Evolutionary conservation across 2,888 invertebrate species (phyloP).

Genomic region (Holacanthella duospinosa): DNA sequence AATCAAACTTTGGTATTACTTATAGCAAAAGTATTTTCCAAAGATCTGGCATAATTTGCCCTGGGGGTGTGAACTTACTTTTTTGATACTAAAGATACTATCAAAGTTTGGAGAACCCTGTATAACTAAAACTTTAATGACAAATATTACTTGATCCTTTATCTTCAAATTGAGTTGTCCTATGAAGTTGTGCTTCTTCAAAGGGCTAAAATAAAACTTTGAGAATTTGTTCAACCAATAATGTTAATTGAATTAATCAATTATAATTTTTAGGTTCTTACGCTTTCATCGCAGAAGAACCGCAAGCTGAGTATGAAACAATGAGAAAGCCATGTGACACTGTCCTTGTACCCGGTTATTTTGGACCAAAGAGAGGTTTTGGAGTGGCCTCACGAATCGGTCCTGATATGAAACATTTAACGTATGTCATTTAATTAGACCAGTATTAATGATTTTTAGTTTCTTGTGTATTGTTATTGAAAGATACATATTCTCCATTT

Average conservation of each 20-base stretch:
- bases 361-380: slow-evolving; percentile 24
- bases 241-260: too few relatives aligned
- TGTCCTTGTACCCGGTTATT: slow-evolving; percentile 67
- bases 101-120: too few relatives aligned
- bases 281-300: slow-evolving; percentile 57
- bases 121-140: too few relatives aligned
- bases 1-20: background rate
- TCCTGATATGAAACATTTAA: slow-evolving; percentile 23
- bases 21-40: too few relatives aligned
- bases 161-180: too few relatives aligned
- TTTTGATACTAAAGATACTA: too few relatives aligned
- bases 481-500: slow-evolving; percentile 38
- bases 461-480: background rate
- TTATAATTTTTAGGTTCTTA: slow-evolving; percentile 59
- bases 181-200: too few relatives aligned
- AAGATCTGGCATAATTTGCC: too few relatives aligned
- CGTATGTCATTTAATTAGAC: slow-evolving; percentile 14
- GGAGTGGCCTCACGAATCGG: slow-evolving; percentile 26
- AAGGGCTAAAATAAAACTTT: too few relatives aligned
- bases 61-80: too few relatives aligned
- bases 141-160: too few relatives aligned
- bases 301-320: slow-evolving; percentile 67
- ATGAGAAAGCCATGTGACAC: slow-evolving; percentile 87
- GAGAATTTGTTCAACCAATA: too few relatives aligned
- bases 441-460: background rate